Evolutionary conservation across 2,888 invertebrate genomes (phyloP).

Genomic region (Trissolcus japonicus): DNA sequence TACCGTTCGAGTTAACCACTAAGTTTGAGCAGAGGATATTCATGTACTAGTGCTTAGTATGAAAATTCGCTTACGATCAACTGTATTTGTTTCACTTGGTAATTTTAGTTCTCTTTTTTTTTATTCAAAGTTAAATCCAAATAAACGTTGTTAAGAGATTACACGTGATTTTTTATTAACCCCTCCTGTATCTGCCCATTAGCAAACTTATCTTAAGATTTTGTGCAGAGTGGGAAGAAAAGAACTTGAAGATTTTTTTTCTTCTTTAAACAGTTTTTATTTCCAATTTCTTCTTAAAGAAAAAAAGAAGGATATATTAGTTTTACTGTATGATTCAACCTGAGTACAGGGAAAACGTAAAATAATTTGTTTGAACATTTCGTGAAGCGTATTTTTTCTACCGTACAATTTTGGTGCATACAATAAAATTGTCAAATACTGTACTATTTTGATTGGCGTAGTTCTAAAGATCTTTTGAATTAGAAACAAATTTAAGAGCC

Average conservation of each 20-base stretch:
- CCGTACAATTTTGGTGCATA: too few relatives aligned
- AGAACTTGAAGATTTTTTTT: neutral
- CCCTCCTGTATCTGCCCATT: neutral
- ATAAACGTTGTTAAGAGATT: constrained; percentile 50
- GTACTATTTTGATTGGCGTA: too few relatives aligned
- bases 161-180: neutral
- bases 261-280: constrained; percentile 1
- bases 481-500: too few relatives aligned
- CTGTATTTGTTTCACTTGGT: constrained; percentile 27
- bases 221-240: neutral
- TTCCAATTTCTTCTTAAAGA: neutral
- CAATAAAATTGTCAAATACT: too few relatives aligned
- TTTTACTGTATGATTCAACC: too few relatives aligned
- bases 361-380: too few relatives aligned
- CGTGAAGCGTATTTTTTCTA: too few relatives aligned
- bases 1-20: constrained; percentile 8
- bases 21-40: constrained; percentile 19
- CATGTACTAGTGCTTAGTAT: constrained; percentile 18
- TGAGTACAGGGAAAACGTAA: too few relatives aligned
- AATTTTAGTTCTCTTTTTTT: constrained; percentile 18
- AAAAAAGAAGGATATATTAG: neutral
- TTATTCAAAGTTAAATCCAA: constrained; percentile 26
- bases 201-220: too few relatives aligned
- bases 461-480: too few relatives aligned
- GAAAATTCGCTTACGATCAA: constrained; percentile 23